phyloP scores from a whole-genome alignment of 2,113 vertebrate genomes.

The Gavia stellata region DNA sequence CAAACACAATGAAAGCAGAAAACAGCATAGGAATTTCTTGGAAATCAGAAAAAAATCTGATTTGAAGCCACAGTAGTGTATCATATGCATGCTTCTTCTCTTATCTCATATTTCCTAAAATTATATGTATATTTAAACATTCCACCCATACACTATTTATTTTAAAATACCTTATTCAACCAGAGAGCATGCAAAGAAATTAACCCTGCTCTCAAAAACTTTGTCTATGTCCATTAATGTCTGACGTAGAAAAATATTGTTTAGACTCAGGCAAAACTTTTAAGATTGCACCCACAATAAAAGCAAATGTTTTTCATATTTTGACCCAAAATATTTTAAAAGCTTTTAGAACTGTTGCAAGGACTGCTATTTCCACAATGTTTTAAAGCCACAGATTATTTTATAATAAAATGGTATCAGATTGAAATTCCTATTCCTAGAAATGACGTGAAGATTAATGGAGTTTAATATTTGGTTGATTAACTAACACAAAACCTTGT shows the following conservation, averaged over 20 bases:
- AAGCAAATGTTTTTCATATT: not conserved
- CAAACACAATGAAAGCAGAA: not conserved
- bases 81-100: not conserved
- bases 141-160: not conserved
- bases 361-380: not conserved
- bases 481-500: not conserved
- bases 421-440: not conserved
- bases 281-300: rapidly evolving
- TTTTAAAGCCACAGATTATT: not conserved
- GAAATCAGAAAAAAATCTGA: not conserved
- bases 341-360: not conserved
- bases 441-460: not conserved
- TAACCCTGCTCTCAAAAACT: not conserved
- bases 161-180: not conserved
- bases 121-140: not conserved
- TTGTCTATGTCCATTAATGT: not conserved
- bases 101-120: not conserved
- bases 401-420: not conserved
- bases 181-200: rapidly evolving
- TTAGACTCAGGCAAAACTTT: not conserved
- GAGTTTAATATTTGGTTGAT: not conserved
- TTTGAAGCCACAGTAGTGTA: not conserved
- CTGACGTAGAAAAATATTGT: not conserved
- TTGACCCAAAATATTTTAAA: not conserved
- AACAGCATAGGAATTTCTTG: not conserved